Base-by-base conservation (phyloP, 2,797 vertebrate genomes). In the Hafferia zeledoni region DNA sequence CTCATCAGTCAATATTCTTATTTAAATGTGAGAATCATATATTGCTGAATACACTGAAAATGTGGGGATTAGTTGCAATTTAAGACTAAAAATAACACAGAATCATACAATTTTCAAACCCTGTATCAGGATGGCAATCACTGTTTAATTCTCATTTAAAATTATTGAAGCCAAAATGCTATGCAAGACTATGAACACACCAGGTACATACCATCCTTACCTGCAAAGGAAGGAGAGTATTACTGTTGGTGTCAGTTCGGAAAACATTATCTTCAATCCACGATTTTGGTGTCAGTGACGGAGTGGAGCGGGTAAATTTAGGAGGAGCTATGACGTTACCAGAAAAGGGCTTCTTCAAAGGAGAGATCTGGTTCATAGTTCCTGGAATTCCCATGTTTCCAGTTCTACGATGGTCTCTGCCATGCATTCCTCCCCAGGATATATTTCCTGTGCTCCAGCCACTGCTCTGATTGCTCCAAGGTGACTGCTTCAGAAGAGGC, bases 221-320 rank as follows among this genome's bases (percentile, higher is more conserved):
- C 99, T 99, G 99, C 96, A 99, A 98, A 87, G 99, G 99, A 98
- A 99, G 98, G 95, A 99, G 98, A 79, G 99, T 98, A 97, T 99
- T 99, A 98, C 99, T 99, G 98, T 99, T 99, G 98, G 98, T 98
- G 98, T 99, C 99, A 41, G 99, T 99, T 97, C 99, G 98, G 97
- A 99, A 99, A 97, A 99, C 98, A 86, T 99, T 99, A 97, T 99
- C 99, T 97, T 99, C 99, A 30, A 99, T 98, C 99, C 99, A 99
- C 68, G 99, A 98, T 97, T 99, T 99, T 60, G 99, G 99, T 92
- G 98, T 98, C 97, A 99, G 97, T 4, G 99, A 98, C 50, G 98
- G 98, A 53, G 97, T 98, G 5, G 99, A 98, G 80, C 99, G 99
- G 77, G 99, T 99, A 96, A 99, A 99, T 98, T 99, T 99, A 82